Percentiles rank a stretch among this genome's conserved stretches.
Conservation (phyloP, 2,888 invertebrate genomes). For the Iselma pallidipennis region DNA sequence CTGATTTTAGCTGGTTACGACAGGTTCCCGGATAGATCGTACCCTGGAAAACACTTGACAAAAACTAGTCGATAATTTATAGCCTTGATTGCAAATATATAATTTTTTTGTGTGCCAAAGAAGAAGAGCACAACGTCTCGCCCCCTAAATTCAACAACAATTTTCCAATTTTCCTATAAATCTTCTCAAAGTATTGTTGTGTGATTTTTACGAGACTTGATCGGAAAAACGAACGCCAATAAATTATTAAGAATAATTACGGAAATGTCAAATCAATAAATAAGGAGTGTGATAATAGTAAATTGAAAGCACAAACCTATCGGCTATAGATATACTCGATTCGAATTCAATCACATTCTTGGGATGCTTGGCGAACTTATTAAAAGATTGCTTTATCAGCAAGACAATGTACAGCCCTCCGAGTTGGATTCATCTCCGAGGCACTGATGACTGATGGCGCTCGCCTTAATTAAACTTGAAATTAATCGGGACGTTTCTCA, state of each 20-base stretch:
- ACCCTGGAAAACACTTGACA: neutral
- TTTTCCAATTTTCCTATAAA: too few relatives aligned
- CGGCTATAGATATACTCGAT: constrained; percentile 14
- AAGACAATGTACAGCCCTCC: constrained; percentile 48
- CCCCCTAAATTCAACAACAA: too few relatives aligned
- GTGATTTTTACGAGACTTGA: too few relatives aligned
- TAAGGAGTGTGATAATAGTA: constrained; percentile 37
- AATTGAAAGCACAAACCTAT: constrained; percentile 9
- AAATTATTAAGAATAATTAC: constrained; percentile 9
- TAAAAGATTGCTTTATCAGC: constrained; percentile 54
- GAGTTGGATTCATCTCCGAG: constrained; percentile 38
- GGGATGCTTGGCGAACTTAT: constrained; percentile 46
- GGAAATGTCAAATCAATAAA: constrained; percentile 32
- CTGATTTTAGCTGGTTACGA: neutral
- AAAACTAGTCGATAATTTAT: neutral
- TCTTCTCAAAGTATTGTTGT: too few relatives aligned
- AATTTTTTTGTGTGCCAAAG: neutral
- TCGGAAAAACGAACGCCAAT: neutral
- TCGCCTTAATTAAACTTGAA: constrained; percentile 50
- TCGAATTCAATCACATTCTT: constrained; percentile 46
- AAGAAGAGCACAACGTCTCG: too few relatives aligned
- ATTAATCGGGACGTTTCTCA: constrained; percentile 48
- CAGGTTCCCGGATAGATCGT: neutral
- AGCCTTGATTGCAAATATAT: neutral
- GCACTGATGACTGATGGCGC: constrained; percentile 49